Conservation (phyloP, 2,113 vertebrate species). For the Tachycineta bicolor region DNA sequence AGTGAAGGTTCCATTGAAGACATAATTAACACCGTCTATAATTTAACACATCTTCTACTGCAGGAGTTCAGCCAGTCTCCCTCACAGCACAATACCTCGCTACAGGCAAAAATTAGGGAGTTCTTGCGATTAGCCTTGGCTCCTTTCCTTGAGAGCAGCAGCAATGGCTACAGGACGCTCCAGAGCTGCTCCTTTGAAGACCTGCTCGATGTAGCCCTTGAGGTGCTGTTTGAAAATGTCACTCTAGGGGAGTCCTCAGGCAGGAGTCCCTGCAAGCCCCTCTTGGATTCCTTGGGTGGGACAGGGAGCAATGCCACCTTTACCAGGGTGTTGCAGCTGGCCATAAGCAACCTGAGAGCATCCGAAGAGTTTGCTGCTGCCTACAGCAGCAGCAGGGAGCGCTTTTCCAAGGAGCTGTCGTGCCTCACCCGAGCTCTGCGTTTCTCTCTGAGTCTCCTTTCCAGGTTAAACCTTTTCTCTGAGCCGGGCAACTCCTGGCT, state of each 20-base stretch:
- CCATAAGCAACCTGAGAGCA: background rate
- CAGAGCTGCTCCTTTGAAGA: slow-evolving; percentile 35
- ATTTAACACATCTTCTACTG: slow-evolving; percentile 5
- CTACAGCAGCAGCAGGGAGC: background rate
- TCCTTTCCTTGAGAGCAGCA: slow-evolving; percentile 17
- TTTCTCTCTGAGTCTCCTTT: slow-evolving; percentile 40
- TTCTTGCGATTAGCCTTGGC: background rate
- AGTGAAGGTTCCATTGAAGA: background rate
- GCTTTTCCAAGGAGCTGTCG: background rate
- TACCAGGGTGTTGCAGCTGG: slow-evolving; percentile 11
- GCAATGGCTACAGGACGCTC: background rate
- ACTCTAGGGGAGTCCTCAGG: background rate
- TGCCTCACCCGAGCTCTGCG: slow-evolving; percentile 33
- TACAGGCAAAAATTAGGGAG: background rate
- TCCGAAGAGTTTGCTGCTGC: slow-evolving; percentile 46
- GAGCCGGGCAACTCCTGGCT: slow-evolving; percentile 28
- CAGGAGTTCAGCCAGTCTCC: background rate
- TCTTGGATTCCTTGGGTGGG: slow-evolving; percentile 6
- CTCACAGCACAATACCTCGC: background rate
- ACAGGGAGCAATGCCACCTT: background rate
- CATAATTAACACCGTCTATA: slow-evolving; percentile 25
- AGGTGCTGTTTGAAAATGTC: slow-evolving; percentile 53
- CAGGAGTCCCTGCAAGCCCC: slow-evolving; percentile 14
- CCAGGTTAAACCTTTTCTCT: background rate
- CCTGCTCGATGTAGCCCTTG: background rate